These are phyloP conservation scores for Reinhardtius hippoglossoides DNA, from an alignment of 2,113 vertebrate genomes.

Conservation along the genomic window DNA sequence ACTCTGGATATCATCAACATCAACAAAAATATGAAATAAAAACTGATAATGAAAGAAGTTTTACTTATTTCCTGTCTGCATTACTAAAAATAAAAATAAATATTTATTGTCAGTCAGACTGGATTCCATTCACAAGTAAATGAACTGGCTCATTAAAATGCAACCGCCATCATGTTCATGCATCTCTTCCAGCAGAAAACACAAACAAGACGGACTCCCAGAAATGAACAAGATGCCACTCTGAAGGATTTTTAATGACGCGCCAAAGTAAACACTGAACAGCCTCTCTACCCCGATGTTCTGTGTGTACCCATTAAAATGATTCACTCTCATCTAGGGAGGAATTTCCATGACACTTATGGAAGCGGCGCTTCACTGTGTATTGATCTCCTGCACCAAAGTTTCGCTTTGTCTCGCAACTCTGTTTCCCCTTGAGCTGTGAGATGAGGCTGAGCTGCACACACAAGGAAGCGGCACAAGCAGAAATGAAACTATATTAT, in stretches of 20 bases:
- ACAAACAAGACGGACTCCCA: neutral
- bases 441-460: neutral
- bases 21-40: neutral
- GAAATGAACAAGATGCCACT: neutral
- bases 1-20: neutral
- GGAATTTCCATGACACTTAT: neutral
- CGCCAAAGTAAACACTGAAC: neutral
- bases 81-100: neutral
- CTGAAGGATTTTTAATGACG: constrained; percentile 4
- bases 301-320: constrained; percentile 14
- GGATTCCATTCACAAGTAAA: neutral
- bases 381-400: constrained; percentile 2
- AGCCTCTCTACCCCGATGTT: neutral
- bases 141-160: neutral
- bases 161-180: too few species aligned
- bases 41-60: neutral
- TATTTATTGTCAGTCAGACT: neutral
- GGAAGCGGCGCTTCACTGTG: too few species aligned
- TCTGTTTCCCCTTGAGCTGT: neutral
- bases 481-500: neutral
- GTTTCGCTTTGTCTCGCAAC: neutral
- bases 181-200: neutral
- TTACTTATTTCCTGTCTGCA: neutral
- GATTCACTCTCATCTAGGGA: neutral
- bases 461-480: neutral